Evolutionary conservation across 2,888 invertebrate species (phyloP).

Genomic region (Nymphalis polychloros): DNA sequence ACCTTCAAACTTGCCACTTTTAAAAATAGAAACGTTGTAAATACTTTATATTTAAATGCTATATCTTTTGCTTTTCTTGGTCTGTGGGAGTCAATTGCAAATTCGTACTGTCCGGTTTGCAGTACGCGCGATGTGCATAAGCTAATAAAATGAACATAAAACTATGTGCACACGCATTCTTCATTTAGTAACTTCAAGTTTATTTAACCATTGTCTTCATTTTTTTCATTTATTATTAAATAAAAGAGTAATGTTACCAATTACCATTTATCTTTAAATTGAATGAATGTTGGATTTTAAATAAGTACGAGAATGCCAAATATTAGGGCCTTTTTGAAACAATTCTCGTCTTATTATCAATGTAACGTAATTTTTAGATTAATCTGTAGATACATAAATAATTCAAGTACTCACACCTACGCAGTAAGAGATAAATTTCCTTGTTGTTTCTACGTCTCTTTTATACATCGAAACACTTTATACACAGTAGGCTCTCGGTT

Average conservation of each 20-base stretch:
- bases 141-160: constrained; percentile 38
- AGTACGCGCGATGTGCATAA: constrained; percentile 45
- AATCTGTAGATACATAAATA: constrained; percentile 16
- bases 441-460: constrained; percentile 74
- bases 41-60: neutral
- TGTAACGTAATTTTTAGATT: constrained; percentile 6
- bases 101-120: constrained; percentile 61
- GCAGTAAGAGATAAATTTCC: constrained; percentile 65
- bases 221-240: neutral
- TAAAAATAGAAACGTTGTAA: neutral
- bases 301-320: neutral
- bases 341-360: constrained; percentile 6
- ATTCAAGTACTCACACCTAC: constrained; percentile 28
- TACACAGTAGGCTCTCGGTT: constrained; percentile 73
- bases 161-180: constrained; percentile 31
- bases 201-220: neutral
- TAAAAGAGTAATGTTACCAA: neutral
- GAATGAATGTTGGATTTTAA: no score
- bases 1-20: neutral
- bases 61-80: constrained; percentile 41
- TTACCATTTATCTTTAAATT: neutral
- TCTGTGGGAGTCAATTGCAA: constrained; percentile 63
- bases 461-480: constrained; percentile 74
- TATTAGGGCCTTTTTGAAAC: neutral
- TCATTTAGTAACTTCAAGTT: constrained; percentile 22